These are phyloP conservation scores for Apteryx owenii DNA, from an alignment of 2,113 vertebrate species.

Conservation along the genomic window DNA sequence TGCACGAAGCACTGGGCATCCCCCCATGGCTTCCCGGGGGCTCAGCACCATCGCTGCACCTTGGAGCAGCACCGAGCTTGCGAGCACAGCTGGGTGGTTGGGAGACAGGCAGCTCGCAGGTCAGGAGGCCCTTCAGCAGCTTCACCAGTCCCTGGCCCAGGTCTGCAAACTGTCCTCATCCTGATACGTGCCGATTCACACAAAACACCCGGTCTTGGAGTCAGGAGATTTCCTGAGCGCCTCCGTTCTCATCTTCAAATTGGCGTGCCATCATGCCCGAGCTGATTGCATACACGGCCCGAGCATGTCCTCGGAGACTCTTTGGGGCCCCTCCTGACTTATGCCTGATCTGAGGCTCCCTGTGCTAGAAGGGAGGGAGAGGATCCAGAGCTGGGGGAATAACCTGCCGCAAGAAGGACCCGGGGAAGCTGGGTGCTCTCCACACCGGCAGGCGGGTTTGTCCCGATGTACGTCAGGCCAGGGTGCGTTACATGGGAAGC, in stretches of 20 bases:
- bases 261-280: background rate
- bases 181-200: fast-evolving
- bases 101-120: no score
- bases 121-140: background rate
- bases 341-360: background rate
- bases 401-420: background rate
- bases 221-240: background rate
- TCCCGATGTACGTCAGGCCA: background rate
- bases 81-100: background rate
- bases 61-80: no score
- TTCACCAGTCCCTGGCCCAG: background rate
- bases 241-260: background rate
- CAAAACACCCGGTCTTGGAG: background rate
- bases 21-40: background rate
- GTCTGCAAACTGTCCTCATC: background rate
- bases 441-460: no score
- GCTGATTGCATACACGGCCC: background rate
- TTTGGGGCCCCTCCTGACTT: background rate
- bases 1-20: background rate
- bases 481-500: background rate
- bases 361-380: background rate
- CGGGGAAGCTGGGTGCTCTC: background rate
- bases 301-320: background rate
- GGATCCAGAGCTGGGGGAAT: background rate
- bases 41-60: background rate